Evolutionary conservation across 2,888 invertebrate genomes (phyloP).

Genomic region (Hypselothyrea guttata): DNA sequence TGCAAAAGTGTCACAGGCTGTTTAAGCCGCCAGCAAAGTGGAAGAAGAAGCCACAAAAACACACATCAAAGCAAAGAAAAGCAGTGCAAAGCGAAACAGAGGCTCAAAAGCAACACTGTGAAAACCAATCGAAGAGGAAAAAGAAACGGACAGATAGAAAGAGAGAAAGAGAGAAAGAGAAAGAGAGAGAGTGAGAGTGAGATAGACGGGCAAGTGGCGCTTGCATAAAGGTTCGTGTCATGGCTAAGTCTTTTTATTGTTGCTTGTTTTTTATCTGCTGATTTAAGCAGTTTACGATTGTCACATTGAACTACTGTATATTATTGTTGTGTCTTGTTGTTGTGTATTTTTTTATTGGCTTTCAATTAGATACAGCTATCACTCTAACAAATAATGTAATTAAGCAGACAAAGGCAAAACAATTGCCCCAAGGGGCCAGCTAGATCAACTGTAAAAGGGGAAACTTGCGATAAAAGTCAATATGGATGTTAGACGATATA

Average conservation of each 20-base stretch:
- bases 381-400: constrained; percentile 37
- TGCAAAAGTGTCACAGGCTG: constrained; percentile 41
- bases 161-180: not conserved
- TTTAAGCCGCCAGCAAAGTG: constrained; percentile 24
- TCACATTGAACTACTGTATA: constrained; percentile 18
- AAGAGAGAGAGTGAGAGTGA: too few species aligned
- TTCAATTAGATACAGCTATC: constrained; percentile 41
- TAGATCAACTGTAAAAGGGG: too few species aligned
- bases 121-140: constrained; percentile 19
- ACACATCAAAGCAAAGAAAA: constrained; percentile 27
- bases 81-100: constrained; percentile 10
- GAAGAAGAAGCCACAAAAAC: constrained; percentile 59
- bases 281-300: constrained; percentile 35
- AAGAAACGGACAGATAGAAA: not conserved
- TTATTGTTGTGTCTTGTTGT: constrained; percentile 8
- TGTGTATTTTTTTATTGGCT: constrained; percentile 34
- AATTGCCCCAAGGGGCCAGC: too few species aligned
- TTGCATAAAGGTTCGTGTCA: constrained; percentile 43
- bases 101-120: constrained; percentile 7
- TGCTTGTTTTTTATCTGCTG: constrained; percentile 19
- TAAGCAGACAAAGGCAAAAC: constrained; percentile 5
- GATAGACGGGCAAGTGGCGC: not conserved
- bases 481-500: too few species aligned
- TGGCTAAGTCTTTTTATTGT: constrained; percentile 24
- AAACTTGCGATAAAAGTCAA: too few species aligned